phyloP scores from a whole-genome alignment of 2,113 vertebrate genomes.

The Herpailurus yagouaroundi region DNA sequence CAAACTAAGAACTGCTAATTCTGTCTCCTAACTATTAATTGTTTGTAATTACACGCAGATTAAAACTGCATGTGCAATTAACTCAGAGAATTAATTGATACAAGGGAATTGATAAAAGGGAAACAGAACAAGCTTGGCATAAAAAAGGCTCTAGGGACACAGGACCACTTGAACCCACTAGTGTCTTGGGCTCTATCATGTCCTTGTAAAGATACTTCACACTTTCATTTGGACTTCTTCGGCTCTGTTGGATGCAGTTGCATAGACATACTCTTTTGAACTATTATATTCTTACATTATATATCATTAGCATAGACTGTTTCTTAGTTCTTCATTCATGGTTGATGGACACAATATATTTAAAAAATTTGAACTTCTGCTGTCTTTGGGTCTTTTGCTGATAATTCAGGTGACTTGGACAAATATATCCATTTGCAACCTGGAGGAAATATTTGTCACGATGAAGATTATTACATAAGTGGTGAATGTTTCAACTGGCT shows the following conservation, averaged over 20 bases:
- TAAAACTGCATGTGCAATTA: slow-evolving; percentile 79
- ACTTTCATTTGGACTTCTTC: not conserved
- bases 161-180: not conserved
- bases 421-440: not conserved
- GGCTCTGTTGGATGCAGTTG: not conserved
- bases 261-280: not conserved
- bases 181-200: not conserved
- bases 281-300: not conserved
- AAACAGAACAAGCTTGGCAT: slow-evolving; percentile 68
- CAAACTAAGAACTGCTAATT: slow-evolving; percentile 78
- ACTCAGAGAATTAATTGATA: slow-evolving; percentile 79
- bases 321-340: slow-evolving; percentile 1
- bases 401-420: not conserved
- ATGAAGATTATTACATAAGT: not conserved
- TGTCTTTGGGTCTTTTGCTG: not conserved
- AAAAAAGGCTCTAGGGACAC: slow-evolving; percentile 61
- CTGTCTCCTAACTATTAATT: slow-evolving; percentile 81
- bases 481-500: not conserved
- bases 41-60: slow-evolving; percentile 81
- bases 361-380: not conserved
- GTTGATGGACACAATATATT: not conserved
- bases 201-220: not conserved
- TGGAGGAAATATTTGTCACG: not conserved
- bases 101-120: slow-evolving; percentile 72
- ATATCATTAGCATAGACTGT: not conserved